Percentiles rank a stretch among this genome's conserved stretches.
Evolutionary conservation across 1,140 invertebrate species (phyloP).

Genomic region (Aphaenogaster floridana): DNA sequence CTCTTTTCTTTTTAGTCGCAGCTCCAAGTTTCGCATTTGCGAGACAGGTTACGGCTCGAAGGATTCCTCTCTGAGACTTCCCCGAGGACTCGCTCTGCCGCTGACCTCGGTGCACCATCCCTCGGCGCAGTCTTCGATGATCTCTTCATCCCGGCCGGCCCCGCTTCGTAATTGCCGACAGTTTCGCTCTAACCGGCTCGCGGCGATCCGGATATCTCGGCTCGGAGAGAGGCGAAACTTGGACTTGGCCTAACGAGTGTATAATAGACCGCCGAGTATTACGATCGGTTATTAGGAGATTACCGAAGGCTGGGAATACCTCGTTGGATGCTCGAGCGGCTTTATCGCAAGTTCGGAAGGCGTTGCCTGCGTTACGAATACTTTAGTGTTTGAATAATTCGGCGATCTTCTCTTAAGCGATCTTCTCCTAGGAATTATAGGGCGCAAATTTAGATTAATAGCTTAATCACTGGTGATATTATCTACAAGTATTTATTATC

Average conservation of each 20-base stretch:
- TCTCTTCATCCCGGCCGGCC: constrained; percentile 50
- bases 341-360: not conserved
- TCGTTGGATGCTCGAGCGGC: not conserved
- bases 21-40: constrained; percentile 15
- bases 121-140: constrained; percentile 32
- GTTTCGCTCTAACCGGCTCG: constrained; percentile 19
- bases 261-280: constrained; percentile 35
- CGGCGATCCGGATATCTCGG: constrained; percentile 40
- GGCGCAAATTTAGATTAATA: not conserved
- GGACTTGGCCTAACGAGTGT: constrained; percentile 33
- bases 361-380: not conserved
- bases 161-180: constrained; percentile 55
- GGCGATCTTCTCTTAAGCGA: not conserved
- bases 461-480: not conserved
- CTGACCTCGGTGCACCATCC: constrained; percentile 21
- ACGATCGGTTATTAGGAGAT: constrained; percentile 46
- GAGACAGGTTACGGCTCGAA: constrained; percentile 23
- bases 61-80: constrained; percentile 21
- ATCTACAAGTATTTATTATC: not conserved
- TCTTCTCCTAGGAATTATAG: not conserved
- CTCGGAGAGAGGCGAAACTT: constrained; percentile 42
- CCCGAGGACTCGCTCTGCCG: constrained; percentile 18
- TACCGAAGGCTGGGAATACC: constrained; percentile 2
- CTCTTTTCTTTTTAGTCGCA: not conserved
- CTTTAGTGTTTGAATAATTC: not conserved